Conservation (phyloP, 1,140 invertebrate genomes). For the Cydia amplana region DNA sequence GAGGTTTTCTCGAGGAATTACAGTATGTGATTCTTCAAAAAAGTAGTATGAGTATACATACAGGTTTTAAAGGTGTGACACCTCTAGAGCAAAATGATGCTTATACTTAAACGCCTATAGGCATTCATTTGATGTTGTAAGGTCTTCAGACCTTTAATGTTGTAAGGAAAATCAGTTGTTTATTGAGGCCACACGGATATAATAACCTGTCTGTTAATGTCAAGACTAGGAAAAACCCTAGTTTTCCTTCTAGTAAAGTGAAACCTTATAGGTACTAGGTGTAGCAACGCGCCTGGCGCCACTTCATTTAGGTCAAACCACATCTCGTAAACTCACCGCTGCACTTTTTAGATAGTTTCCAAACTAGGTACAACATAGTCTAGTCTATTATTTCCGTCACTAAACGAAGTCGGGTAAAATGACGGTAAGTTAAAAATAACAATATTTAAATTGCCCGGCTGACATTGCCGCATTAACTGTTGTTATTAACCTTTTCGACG, state of each 20-base stretch:
- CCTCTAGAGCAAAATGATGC: too few species aligned
- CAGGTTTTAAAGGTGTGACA: too few species aligned
- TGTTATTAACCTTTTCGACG: too few species aligned
- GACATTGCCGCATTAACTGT: too few species aligned
- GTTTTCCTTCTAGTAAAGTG: constrained; percentile 2
- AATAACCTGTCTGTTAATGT: neutral
- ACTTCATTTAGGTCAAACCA: constrained; percentile 10
- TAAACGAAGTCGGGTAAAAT: too few species aligned
- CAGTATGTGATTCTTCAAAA: too few species aligned
- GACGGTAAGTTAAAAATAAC: too few species aligned
- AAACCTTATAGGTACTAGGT: neutral
- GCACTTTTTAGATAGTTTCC: neutral
- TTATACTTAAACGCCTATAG: neutral
- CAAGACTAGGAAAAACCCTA: constrained; percentile 1
- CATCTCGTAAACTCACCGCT: neutral
- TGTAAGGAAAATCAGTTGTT: neutral
- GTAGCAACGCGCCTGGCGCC: constrained; percentile 1
- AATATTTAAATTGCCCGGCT: too few species aligned
- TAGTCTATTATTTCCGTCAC: too few species aligned
- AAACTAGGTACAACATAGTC: neutral
- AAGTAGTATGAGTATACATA: too few species aligned
- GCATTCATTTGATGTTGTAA: neutral
- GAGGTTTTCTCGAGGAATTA: too few species aligned
- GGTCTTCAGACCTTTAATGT: neutral
- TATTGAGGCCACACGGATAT: neutral